phyloP scores from a whole-genome alignment of 1,140 invertebrate genomes.

The Chironomus tepperi region DNA sequence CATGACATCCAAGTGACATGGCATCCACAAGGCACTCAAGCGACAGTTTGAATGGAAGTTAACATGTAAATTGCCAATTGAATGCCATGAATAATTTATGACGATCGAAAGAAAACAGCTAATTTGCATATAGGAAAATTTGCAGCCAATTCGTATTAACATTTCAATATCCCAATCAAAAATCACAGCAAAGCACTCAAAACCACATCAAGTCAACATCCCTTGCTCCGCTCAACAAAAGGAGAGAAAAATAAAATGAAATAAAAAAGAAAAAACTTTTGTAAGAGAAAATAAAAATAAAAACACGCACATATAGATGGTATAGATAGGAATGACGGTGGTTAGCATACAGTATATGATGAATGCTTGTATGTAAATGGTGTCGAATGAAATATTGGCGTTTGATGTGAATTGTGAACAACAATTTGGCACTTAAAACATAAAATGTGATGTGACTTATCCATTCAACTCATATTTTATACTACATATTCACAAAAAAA shows the following conservation, averaged over 20 bases:
- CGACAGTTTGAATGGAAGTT: no score
- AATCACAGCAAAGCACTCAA: no score
- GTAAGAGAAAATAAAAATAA: slow-evolving; percentile 6
- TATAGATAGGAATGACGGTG: not conserved
- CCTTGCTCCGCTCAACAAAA: no score
- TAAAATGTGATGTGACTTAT: slow-evolving; percentile 9
- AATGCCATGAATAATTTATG: no score
- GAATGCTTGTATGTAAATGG: not conserved
- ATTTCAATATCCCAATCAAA: no score
- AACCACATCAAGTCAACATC: no score
- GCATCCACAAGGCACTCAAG: no score
- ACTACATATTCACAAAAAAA: not conserved
- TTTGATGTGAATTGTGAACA: slow-evolving; percentile 13
- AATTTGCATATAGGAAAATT: no score
- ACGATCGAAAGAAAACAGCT: no score
- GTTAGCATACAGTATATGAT: not conserved
- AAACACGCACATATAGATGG: not conserved
- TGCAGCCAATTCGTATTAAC: no score
- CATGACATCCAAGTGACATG: no score
- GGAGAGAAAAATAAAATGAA: not conserved
- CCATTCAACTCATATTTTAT: slow-evolving; percentile 13
- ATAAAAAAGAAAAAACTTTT: not conserved
- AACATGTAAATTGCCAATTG: no score
- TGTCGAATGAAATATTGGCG: not conserved
- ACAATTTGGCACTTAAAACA: slow-evolving; percentile 13